Conservation (phyloP, 2,113 vertebrate species). For the Vidua chalybeata region DNA sequence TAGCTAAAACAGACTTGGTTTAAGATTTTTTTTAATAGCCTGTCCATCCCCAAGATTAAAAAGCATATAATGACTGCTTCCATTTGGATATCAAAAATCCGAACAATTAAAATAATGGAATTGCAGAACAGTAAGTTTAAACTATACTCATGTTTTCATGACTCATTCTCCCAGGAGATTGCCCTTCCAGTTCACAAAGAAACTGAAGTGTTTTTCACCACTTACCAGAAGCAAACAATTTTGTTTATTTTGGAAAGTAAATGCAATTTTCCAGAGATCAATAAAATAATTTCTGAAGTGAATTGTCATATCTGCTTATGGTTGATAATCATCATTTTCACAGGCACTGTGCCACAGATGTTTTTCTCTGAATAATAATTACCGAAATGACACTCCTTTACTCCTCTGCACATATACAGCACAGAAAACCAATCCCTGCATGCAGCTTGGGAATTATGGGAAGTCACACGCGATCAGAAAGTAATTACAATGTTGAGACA, state of each 20-base stretch:
- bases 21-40: neutral
- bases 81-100: neutral
- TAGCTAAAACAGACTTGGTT: neutral
- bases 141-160: neutral
- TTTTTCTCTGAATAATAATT: constrained; percentile 6
- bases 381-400: neutral
- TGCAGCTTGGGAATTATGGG: neutral
- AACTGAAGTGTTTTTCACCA: neutral
- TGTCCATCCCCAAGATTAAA: neutral
- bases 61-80: neutral
- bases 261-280: constrained; percentile 51
- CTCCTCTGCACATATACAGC: neutral
- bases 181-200: neutral
- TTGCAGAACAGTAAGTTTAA: neutral
- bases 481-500: neutral
- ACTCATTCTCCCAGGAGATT: constrained; percentile 4
- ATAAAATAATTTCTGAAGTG: constrained; percentile 57
- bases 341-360: constrained; percentile 14
- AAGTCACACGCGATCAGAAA: neutral
- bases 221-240: constrained; percentile 41
- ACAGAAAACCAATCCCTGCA: neutral
- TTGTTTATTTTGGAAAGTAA: constrained; percentile 47
- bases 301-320: neutral
- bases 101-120: constrained; percentile 27
- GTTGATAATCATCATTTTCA: constrained; percentile 36